Percentiles rank a stretch among this genome's conserved stretches.
Conservation (phyloP, 2,888 invertebrate genomes). For the Sicus ferrugineus region DNA sequence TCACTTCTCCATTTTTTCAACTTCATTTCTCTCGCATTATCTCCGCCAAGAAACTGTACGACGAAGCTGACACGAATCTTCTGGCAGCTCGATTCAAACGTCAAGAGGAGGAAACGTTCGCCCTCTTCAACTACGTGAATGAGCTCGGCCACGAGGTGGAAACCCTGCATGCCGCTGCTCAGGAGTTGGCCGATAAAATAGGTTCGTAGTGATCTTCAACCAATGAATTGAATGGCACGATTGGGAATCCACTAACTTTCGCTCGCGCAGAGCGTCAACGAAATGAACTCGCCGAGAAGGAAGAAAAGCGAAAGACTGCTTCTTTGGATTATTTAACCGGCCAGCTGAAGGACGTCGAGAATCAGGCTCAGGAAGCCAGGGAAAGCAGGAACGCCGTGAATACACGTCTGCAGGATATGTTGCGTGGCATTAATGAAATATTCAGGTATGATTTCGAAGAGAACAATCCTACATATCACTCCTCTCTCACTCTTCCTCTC, state of each 20-base stretch:
- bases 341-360: slow-evolving; percentile 52
- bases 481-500: background rate
- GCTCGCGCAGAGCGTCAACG: slow-evolving; percentile 55
- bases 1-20: too few species aligned
- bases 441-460: slow-evolving; percentile 48
- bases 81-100: slow-evolving; percentile 79
- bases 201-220: slow-evolving; percentile 62
- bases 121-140: slow-evolving; percentile 89
- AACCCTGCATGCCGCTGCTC: slow-evolving; percentile 74
- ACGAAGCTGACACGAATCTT: slow-evolving; percentile 73
- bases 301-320: slow-evolving; percentile 56
- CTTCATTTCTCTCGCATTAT: background rate
- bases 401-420: slow-evolving; percentile 57
- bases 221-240: background rate
- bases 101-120: slow-evolving; percentile 90
- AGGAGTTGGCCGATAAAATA: slow-evolving; percentile 71
- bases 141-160: slow-evolving; percentile 87
- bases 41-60: slow-evolving; percentile 59
- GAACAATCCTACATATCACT: background rate
- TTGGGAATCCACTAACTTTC: background rate
- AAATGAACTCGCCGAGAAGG: slow-evolving; percentile 57
- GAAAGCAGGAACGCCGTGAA: slow-evolving; percentile 55
- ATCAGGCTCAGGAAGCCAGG: slow-evolving; percentile 49
- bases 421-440: slow-evolving; percentile 67
- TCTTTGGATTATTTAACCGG: slow-evolving; percentile 57